These are phyloP conservation scores for Sterna hirundo DNA, from an alignment of 2,113 vertebrate species.

Conservation along the genomic window DNA sequence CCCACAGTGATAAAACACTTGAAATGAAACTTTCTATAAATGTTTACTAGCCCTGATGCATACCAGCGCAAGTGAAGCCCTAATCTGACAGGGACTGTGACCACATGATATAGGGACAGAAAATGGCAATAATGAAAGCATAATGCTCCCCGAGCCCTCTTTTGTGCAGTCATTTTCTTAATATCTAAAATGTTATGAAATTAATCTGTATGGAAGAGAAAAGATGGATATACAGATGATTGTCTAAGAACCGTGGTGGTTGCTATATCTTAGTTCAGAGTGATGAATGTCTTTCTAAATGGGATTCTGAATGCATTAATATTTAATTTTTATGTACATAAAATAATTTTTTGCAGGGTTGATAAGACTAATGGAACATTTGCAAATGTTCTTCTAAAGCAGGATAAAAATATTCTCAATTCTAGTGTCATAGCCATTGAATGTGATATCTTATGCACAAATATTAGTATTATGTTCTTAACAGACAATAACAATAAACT, in stretches of 20 bases:
- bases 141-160: neutral
- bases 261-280: neutral
- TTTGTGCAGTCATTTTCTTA: neutral
- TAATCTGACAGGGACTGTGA: neutral
- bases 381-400: neutral
- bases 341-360: neutral
- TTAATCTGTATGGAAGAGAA: neutral
- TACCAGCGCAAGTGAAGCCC: neutral
- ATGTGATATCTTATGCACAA: neutral
- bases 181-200: neutral
- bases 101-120: neutral
- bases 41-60: neutral
- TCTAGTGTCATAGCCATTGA: neutral
- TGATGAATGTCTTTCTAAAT: neutral
- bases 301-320: neutral
- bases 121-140: neutral
- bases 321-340: neutral
- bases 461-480: neutral
- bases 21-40: neutral
- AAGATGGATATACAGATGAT: neutral
- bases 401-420: neutral
- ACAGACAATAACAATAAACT: neutral
- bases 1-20: neutral
- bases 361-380: neutral
- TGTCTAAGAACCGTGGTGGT: neutral